phyloP scores from a whole-genome alignment of 2,888 invertebrate genomes.

The Machimus rusticus region DNA sequence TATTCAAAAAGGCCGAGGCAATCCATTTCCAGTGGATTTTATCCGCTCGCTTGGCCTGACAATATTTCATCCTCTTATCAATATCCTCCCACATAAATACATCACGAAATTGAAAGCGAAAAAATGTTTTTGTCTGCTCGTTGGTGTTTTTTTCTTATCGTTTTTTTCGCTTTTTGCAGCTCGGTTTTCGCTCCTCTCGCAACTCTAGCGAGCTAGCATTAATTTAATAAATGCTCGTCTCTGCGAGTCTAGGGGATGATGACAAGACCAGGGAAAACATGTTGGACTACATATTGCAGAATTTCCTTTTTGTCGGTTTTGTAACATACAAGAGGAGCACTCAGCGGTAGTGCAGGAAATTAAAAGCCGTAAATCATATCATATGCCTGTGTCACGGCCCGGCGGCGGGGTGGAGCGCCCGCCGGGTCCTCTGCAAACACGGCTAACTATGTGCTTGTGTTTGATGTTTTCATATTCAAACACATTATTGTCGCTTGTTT shows the following conservation, averaged over 20 bases:
- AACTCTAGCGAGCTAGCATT: slow-evolving; percentile 29
- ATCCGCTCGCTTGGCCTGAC: slow-evolving; percentile 16
- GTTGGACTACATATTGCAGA: slow-evolving; percentile 55
- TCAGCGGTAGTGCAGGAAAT: slow-evolving; percentile 58
- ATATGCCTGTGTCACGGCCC: slow-evolving; percentile 19
- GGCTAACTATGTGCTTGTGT: slow-evolving; percentile 11
- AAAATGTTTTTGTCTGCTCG: slow-evolving; percentile 28
- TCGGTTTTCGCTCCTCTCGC: not conserved
- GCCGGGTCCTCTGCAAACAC: not conserved
- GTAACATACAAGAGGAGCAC: slow-evolving; percentile 48
- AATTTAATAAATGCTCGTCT: slow-evolving; percentile 43
- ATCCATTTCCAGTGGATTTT: slow-evolving; percentile 30
- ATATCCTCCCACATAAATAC: slow-evolving; percentile 36
- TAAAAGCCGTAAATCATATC: slow-evolving; percentile 60
- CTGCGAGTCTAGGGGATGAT: slow-evolving; percentile 38
- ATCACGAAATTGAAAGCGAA: slow-evolving; percentile 37
- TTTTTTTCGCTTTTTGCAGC: not conserved
- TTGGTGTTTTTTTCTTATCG: not conserved
- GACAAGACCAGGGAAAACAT: slow-evolving; percentile 49
- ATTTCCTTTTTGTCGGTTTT: slow-evolving; percentile 54
- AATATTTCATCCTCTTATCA: slow-evolving; percentile 33
- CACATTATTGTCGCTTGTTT: slow-evolving; percentile 24
- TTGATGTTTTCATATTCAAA: slow-evolving; percentile 33
- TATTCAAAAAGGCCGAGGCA: not conserved
- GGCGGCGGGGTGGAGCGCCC: not conserved